These are phyloP conservation scores for Brienomyrus longianalis DNA, from an alignment of 2,113 vertebrate species.

Conservation along the genomic window DNA sequence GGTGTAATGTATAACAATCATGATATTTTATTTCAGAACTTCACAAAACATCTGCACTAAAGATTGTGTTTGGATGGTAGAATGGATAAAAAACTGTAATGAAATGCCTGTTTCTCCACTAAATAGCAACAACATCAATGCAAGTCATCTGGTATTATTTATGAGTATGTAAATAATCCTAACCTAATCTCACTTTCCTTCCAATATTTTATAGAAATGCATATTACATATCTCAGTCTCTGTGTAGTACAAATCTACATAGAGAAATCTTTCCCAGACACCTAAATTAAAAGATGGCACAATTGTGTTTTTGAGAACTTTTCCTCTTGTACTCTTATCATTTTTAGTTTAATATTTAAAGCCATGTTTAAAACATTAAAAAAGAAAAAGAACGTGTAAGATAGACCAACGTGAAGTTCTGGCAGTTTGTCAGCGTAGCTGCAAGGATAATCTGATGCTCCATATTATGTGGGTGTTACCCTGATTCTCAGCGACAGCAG, in stretches of 20 bases:
- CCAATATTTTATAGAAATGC: neutral
- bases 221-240: neutral
- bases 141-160: neutral
- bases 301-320: neutral
- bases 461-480: neutral
- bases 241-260: neutral
- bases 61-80: neutral
- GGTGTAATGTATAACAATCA: neutral
- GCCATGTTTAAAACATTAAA: neutral
- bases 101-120: neutral
- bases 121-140: neutral
- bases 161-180: neutral
- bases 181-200: neutral
- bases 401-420: neutral
- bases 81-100: neutral
- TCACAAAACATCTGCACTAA: neutral
- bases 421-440: neutral
- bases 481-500: neutral
- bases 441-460: neutral
- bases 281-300: neutral
- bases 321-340: neutral
- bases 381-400: neutral
- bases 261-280: neutral
- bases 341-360: neutral
- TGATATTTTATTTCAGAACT: neutral